Evolutionary conservation across 1,140 invertebrate species (phyloP).

Genomic region (Panagrolaimus sp.): DNA sequence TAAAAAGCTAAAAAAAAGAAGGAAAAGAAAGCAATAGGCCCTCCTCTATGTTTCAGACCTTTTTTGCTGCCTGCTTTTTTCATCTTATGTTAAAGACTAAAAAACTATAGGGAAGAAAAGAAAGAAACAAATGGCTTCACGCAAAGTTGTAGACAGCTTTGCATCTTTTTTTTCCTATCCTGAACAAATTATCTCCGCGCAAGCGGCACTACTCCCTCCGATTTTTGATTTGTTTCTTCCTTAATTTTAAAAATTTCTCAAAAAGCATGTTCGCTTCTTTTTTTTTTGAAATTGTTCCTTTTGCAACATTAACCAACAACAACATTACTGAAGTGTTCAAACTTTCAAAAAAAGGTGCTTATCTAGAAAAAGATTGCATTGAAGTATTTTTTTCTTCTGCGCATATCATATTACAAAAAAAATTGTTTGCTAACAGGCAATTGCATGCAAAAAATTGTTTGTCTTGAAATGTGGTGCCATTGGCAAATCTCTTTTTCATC

Average conservation of each 20-base stretch:
- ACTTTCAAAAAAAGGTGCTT: not conserved
- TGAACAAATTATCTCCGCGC: no score
- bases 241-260: no score
- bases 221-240: no score
- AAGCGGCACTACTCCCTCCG: no score
- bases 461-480: not conserved
- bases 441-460: conserved; percentile 2
- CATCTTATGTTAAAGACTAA: no score
- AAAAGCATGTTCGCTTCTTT: no score
- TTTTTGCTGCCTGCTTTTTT: no score
- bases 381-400: not conserved
- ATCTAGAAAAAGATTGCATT: conserved; percentile 8
- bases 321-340: not conserved
- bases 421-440: conserved; percentile 13
- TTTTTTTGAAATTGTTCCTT: no score
- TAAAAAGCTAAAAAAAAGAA: not conserved
- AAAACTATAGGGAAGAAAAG: not conserved
- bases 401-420: conserved; percentile 6
- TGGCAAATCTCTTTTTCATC: not conserved
- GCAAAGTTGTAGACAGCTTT: not conserved
- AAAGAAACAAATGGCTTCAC: not conserved
- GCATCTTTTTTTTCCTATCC: no score
- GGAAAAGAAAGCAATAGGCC: not conserved
- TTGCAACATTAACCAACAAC: no score
- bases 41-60: not conserved